These are phyloP conservation scores for Aethes cnicana DNA, from an alignment of 2,888 invertebrate genomes.

Conservation along the genomic window DNA sequence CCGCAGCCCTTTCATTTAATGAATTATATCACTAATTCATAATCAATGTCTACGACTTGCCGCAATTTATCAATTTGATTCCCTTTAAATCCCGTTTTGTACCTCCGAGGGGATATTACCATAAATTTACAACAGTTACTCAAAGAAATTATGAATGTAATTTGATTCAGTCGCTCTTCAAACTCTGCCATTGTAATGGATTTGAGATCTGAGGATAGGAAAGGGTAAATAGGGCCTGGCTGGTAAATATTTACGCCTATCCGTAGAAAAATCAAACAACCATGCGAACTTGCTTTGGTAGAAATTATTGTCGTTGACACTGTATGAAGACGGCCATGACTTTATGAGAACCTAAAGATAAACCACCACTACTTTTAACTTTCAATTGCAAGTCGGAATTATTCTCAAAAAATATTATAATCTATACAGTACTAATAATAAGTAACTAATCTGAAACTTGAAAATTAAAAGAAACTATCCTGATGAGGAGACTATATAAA, in stretches of 20 bases:
- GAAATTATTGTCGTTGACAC: too few relatives aligned
- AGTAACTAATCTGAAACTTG: too few relatives aligned
- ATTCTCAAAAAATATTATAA: too few relatives aligned
- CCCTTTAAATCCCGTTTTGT: slow-evolving; percentile 63
- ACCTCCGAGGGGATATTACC: slow-evolving; percentile 59
- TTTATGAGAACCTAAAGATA: too few relatives aligned
- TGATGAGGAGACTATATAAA: too few relatives aligned
- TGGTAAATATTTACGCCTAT: slow-evolving; percentile 10
- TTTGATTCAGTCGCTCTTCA: slow-evolving; percentile 60
- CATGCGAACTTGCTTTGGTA: too few relatives aligned
- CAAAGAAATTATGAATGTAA: slow-evolving; percentile 70
- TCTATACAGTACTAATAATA: too few relatives aligned
- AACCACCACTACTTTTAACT: too few relatives aligned
- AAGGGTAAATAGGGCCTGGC: slow-evolving; percentile 19
- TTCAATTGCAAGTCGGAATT: too few relatives aligned
- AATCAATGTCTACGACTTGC: slow-evolving; percentile 71
- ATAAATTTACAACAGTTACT: slow-evolving; percentile 74
- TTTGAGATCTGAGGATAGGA: slow-evolving; percentile 15
- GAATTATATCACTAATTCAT: slow-evolving; percentile 79
- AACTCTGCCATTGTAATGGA: slow-evolving; percentile 23
- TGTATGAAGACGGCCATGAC: too few relatives aligned
- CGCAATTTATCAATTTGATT: slow-evolving; percentile 79
- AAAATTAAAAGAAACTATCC: too few relatives aligned
- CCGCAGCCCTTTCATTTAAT: slow-evolving; percentile 76
- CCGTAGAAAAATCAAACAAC: too few relatives aligned